phyloP scores from a whole-genome alignment of 37 sponge, comb jelly and placozoan genomes.

The Cliona cf. orientalis region DNA sequence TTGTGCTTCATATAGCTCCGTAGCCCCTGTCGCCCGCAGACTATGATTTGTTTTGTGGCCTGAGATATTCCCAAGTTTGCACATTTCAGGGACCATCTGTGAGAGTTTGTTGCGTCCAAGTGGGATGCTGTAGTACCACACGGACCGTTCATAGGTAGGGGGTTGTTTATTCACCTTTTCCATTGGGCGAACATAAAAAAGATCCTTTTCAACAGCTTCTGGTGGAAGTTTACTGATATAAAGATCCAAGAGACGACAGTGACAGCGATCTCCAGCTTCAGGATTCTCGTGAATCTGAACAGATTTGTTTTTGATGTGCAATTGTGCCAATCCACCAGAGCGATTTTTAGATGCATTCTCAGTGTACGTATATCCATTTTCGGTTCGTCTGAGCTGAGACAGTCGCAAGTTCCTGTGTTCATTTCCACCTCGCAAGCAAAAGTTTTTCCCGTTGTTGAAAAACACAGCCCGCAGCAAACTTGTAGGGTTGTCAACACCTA shows the following conservation, averaged over 20 bases:
- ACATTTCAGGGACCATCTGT: neutral
- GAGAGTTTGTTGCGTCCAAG: neutral
- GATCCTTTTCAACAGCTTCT: neutral
- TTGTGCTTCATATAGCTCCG: neutral
- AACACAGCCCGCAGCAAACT: slow-evolving; percentile 43
- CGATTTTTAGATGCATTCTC: neutral
- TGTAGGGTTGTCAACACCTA: slow-evolving; percentile 22
- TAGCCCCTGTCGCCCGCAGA: neutral
- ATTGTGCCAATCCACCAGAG: neutral
- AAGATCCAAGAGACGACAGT: neutral
- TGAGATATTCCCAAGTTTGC: neutral
- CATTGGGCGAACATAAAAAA: neutral
- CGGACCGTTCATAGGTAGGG: neutral
- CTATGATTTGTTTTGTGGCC: neutral
- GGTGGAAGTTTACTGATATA: neutral
- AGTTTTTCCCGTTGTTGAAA: too few species aligned
- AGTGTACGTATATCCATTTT: neutral
- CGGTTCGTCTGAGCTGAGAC: neutral
- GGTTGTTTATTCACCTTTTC: too few species aligned
- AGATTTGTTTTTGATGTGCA: neutral
- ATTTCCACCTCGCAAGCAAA: neutral
- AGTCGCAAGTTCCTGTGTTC: neutral
- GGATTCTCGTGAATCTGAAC: neutral
- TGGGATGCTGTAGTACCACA: neutral
- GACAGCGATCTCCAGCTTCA: neutral